These are phyloP conservation scores for Leucoptera coffeella DNA, from an alignment of 2,888 invertebrate species.

Conservation along the genomic window DNA sequence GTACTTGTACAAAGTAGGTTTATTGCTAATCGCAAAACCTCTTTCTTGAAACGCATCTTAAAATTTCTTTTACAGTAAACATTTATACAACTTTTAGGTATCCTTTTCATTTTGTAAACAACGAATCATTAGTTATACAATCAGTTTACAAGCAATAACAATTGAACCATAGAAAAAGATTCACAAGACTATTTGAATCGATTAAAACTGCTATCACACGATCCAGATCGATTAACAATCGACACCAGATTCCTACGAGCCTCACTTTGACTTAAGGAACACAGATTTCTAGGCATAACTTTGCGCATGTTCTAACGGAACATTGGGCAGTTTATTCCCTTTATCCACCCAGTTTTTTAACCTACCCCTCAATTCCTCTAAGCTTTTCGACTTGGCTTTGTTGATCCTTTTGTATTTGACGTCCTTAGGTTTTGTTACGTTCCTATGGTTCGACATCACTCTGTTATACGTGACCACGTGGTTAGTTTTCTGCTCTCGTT, in stretches of 20 bases:
- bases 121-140: too few relatives aligned
- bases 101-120: too few relatives aligned
- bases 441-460: slow-evolving; percentile 86
- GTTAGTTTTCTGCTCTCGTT: slow-evolving; percentile 27
- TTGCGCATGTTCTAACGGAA: slow-evolving; percentile 63
- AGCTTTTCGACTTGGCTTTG: slow-evolving; percentile 83
- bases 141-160: too few relatives aligned
- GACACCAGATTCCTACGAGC: neutral
- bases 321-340: slow-evolving; percentile 61
- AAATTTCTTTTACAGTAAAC: too few relatives aligned
- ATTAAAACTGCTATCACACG: too few relatives aligned
- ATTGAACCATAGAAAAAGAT: too few relatives aligned
- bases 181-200: too few relatives aligned
- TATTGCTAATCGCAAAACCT: too few relatives aligned
- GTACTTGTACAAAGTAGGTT: too few relatives aligned
- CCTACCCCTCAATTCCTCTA: slow-evolving; percentile 76
- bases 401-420: slow-evolving; percentile 88
- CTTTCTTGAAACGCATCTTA: too few relatives aligned
- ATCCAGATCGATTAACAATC: too few relatives aligned
- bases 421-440: slow-evolving; percentile 86
- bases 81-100: too few relatives aligned
- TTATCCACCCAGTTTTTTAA: slow-evolving; percentile 83
- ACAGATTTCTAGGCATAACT: slow-evolving; percentile 51
- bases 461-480: slow-evolving; percentile 75
- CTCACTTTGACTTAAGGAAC: neutral